Conservation (phyloP, 2,888 invertebrate species). For the Pogonocherus hispidulus region DNA sequence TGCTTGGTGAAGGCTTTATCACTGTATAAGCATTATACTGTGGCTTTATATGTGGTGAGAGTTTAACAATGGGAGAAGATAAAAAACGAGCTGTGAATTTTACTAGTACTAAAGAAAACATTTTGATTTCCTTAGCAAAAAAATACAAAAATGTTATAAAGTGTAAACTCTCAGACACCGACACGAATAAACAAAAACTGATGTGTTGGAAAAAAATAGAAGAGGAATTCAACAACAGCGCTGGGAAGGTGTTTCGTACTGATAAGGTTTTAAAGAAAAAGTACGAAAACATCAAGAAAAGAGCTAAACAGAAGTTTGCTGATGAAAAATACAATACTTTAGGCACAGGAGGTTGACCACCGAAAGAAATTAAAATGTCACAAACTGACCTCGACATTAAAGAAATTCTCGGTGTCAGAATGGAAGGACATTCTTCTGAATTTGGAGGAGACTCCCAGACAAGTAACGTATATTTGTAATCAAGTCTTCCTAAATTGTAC, state of each 20-base stretch:
- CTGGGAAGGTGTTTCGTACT: not conserved
- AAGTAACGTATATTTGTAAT: too few relatives aligned
- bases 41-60: too few relatives aligned
- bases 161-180: not conserved
- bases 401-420: not conserved
- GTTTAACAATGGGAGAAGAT: not conserved
- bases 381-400: not conserved
- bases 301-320: not conserved
- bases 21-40: too few relatives aligned
- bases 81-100: constrained; percentile 1
- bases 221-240: not conserved
- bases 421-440: not conserved
- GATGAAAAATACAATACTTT: not conserved
- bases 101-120: not conserved
- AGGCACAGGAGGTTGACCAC: not conserved
- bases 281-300: not conserved
- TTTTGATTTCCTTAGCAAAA: not conserved
- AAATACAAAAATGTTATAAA: not conserved
- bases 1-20: too few relatives aligned
- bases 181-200: not conserved
- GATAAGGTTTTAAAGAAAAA: not conserved
- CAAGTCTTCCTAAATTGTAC: too few relatives aligned
- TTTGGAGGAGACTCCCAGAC: too few relatives aligned
- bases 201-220: not conserved
- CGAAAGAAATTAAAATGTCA: not conserved